Evolutionary conservation across 2,113 vertebrate species (phyloP), one percentile per base, ranked within the genome.

Genomic region (Microtus pennsylvanicus): DNA sequence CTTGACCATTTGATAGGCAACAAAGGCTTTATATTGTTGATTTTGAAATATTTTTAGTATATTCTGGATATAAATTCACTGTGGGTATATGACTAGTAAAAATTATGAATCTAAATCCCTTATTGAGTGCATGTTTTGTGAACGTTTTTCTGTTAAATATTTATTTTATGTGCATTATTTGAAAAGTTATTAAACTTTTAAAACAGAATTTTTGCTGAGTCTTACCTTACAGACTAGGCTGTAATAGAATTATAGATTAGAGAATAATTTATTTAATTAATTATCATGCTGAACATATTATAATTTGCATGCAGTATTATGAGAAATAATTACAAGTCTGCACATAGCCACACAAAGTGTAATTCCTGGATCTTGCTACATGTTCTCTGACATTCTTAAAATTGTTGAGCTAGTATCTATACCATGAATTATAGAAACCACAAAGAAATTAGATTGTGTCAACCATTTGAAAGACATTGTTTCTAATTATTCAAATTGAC

Each of bases 401-500:
- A 61, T 81, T 9, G 14, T 28, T 3, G 12, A 67, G 26, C 22
- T 93, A 72, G 12, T 58, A 70, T 75, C 38, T 70, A 81, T 28
- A 82, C 82, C 22, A 92, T 65, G 19, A 95, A 77, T 22, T 89
- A 89, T 47, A n/a, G 28, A 85, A 58, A 58, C 11, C 13, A 42
- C 45, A 77, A 88, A 45, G 26, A 61, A 86, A 35, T 47, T 70
- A 65, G 38, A 63, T 96, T 91, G 58, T 94, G 61, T 83, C 42
- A 70, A 83, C 22, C 76, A 33, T 83, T 78, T 93, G 80, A 94
- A 96, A 94, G 58, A 7, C 38, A 33, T 87, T 93, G 87, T 93
- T 95, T 95, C 90, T 91, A 93, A 93, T 92, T 94, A 90, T 85
- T 83, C 35, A 91, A 96, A 87, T 67, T 80, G 30, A 42, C 88